Conservation (phyloP, 2,888 invertebrate species). For the Plutella xylostella region DNA sequence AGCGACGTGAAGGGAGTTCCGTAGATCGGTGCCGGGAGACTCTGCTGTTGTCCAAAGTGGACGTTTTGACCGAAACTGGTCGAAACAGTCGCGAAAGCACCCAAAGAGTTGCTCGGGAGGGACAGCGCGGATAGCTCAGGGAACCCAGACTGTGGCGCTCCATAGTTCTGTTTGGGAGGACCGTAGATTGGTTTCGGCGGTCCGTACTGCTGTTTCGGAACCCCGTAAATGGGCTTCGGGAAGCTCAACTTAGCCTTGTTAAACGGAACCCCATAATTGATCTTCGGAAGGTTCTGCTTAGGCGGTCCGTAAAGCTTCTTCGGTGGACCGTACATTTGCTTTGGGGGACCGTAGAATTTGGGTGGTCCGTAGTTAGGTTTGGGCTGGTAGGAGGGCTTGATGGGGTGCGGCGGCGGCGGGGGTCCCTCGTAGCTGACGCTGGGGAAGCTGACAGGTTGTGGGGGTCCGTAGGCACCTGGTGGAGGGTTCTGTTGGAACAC, state of each 20-base stretch:
- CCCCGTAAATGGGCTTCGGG: conserved; percentile 36
- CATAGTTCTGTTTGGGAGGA: conserved; percentile 28
- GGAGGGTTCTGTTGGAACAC: conserved; percentile 33
- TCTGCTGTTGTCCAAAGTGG: conserved; percentile 37
- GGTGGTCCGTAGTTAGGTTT: conserved; percentile 48
- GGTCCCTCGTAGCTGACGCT: conserved; percentile 26
- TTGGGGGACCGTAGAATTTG: conserved; percentile 49
- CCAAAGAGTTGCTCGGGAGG: conserved; percentile 19
- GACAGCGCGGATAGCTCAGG: conserved; percentile 21
- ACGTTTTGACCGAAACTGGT: conserved; percentile 29
- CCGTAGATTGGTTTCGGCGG: conserved; percentile 55
- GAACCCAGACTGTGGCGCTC: conserved; percentile 17
- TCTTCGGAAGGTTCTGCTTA: conserved; percentile 38
- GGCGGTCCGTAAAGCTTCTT: conserved; percentile 40
- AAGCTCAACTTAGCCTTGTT: conserved; percentile 37
- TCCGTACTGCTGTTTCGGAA: conserved; percentile 46
- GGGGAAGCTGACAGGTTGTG: conserved; percentile 41
- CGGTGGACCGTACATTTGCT: conserved; percentile 40
- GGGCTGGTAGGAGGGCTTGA: conserved; percentile 49
- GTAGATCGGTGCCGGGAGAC: conserved; percentile 53
- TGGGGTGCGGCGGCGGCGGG: conserved; percentile 40
- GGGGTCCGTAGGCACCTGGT: conserved; percentile 59
- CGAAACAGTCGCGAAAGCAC: too few species aligned
- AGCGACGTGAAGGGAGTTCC: conserved; percentile 44
- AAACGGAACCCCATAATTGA: conserved; percentile 43